These are phyloP conservation scores for Elgaria multicarinata DNA, from an alignment of 2,113 vertebrate genomes.

Conservation along the genomic window DNA sequence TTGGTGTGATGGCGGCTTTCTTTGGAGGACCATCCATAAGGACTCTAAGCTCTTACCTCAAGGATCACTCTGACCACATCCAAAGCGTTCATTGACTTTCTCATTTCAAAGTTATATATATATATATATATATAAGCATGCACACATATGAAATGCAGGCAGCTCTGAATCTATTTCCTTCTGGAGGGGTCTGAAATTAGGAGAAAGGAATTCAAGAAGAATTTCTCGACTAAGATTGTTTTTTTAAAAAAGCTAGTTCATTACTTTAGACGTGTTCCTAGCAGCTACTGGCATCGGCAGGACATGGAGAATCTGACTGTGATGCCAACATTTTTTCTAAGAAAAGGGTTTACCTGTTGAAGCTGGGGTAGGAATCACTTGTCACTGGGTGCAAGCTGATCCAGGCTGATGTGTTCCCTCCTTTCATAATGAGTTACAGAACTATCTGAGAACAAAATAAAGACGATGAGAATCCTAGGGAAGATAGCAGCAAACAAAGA, in stretches of 20 bases:
- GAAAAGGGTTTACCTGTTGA: neutral
- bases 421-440: neutral
- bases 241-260: neutral
- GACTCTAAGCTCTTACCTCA: neutral
- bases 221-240: constrained; percentile 33
- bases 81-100: neutral
- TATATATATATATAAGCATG: too few relatives aligned
- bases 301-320: neutral
- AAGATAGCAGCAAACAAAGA: neutral
- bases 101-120: neutral
- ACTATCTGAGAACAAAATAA: neutral
- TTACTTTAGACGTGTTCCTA: neutral
- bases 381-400: neutral
- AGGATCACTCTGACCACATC: neutral
- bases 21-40: neutral
- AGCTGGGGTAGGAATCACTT: neutral
- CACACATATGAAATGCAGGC: neutral
- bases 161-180: neutral
- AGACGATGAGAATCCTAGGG: neutral
- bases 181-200: neutral
- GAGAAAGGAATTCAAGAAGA: neutral
- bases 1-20: neutral
- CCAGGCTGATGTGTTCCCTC: neutral
- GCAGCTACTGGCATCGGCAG: too few relatives aligned
- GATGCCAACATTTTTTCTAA: neutral